Conservation (phyloP, 2,888 invertebrate genomes). For the Drosophila helvetica region DNA sequence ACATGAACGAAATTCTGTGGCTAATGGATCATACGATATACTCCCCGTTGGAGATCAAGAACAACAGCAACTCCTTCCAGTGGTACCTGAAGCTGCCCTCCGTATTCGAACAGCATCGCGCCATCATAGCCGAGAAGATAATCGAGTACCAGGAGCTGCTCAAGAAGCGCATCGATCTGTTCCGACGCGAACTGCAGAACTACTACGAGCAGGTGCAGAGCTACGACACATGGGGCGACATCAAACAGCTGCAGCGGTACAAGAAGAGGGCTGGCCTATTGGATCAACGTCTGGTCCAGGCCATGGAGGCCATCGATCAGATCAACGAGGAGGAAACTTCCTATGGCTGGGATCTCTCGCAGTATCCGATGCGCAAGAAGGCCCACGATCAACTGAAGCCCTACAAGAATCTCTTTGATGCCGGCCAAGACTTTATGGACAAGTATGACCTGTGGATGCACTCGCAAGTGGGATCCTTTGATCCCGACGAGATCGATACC, state of each 20-base stretch:
- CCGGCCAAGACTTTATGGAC: conserved; percentile 92
- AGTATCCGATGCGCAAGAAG: conserved; percentile 93
- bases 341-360: conserved; percentile 94
- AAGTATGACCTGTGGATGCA: conserved; percentile 95
- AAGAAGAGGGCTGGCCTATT: conserved; percentile 91
- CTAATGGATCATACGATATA: conserved; percentile 92
- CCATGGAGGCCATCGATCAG: conserved; percentile 91
- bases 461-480: conserved; percentile 91
- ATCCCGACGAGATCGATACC: conserved; percentile 94
- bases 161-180: conserved; percentile 91
- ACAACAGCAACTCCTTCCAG: conserved; percentile 93
- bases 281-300: conserved; percentile 87
- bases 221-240: conserved; percentile 94
- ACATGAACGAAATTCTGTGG: conserved; percentile 90
- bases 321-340: conserved; percentile 96
- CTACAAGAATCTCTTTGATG: conserved; percentile 94
- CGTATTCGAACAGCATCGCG: conserved; percentile 92
- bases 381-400: conserved; percentile 92
- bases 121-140: conserved; percentile 91
- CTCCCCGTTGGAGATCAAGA: conserved; percentile 93
- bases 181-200: conserved; percentile 91
- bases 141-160: conserved; percentile 93
- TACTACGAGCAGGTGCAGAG: conserved; percentile 93
- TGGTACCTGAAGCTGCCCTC: conserved; percentile 93
- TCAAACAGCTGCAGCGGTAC: conserved; percentile 92